These are phyloP conservation scores for Betta splendens DNA, from an alignment of 2,797 vertebrate species.

Conservation along the genomic window DNA sequence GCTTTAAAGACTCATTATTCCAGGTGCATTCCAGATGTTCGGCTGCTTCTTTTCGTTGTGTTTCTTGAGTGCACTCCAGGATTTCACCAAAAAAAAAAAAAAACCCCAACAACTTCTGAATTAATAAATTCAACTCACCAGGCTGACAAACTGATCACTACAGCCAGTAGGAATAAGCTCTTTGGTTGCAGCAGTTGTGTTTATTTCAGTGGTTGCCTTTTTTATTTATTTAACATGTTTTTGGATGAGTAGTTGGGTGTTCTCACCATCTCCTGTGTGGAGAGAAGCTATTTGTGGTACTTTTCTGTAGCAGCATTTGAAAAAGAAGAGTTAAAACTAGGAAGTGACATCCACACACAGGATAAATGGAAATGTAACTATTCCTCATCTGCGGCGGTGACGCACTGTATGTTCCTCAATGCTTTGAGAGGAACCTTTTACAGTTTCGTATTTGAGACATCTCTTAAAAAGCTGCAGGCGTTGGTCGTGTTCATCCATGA, in stretches of 20 bases:
- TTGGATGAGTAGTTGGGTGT: constrained; percentile 17
- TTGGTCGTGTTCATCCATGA: constrained; percentile 24
- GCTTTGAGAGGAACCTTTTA: constrained; percentile 45
- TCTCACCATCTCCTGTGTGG: constrained; percentile 39
- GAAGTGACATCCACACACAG: constrained; percentile 22
- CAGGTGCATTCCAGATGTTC: constrained; percentile 67
- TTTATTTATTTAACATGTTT: constrained; percentile 22
- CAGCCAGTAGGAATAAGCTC: constrained; percentile 70
- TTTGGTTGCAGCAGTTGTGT: constrained; percentile 58
- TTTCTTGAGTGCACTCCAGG: constrained; percentile 51
- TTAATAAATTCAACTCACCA: constrained; percentile 32
- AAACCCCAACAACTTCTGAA: constrained; percentile 23
- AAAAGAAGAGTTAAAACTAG: constrained; percentile 33
- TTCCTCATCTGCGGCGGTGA: constrained; percentile 27
- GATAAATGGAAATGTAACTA: constrained; percentile 19
- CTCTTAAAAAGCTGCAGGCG: constrained; percentile 24
- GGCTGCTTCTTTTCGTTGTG: constrained; percentile 61
- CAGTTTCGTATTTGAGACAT: constrained; percentile 52
- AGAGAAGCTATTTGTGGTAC: constrained; percentile 35
- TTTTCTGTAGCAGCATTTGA: constrained; percentile 66
- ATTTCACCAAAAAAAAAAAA: constrained; percentile 30
- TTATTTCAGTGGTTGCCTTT: constrained; percentile 75
- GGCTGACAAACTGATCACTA: constrained; percentile 45
- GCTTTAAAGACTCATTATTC: constrained; percentile 72
- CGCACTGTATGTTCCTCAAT: constrained; percentile 39